phyloP scores from a whole-genome alignment of 1,140 invertebrate species.

The Scaptomyza montana region DNA sequence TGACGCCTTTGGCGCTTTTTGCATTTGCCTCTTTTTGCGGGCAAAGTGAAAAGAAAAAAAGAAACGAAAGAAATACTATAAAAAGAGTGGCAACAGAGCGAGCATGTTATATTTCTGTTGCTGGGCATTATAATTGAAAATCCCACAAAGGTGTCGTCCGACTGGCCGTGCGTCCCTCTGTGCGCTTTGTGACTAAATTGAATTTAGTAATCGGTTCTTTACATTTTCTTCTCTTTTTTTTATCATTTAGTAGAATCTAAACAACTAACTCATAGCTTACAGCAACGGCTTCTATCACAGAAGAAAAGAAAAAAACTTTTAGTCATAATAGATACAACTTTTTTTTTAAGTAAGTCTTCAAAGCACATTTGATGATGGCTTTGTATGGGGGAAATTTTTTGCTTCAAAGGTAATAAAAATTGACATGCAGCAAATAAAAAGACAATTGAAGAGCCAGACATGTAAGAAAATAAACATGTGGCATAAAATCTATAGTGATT shows the following conservation, averaged over 20 bases:
- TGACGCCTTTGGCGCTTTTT: constrained; percentile 63
- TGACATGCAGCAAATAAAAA: constrained; percentile 7
- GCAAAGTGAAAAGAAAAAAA: background rate
- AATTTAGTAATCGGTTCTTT: constrained; percentile 81
- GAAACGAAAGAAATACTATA: constrained; percentile 9
- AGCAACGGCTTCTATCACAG: background rate
- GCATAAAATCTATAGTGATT: constrained; percentile 27
- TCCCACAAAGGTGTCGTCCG: constrained; percentile 71
- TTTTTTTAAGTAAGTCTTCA: constrained; percentile 4
- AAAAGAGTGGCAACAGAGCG: constrained; percentile 3
- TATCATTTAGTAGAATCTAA: constrained; percentile 34
- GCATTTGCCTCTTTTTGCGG: constrained; percentile 66
- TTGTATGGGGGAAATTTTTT: constrained; percentile 2
- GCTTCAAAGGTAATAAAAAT: constrained; percentile 35
- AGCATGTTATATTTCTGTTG: constrained; percentile 69
- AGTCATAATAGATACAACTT: constrained; percentile 18
- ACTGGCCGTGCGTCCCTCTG: constrained; percentile 22
- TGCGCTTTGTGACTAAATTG: constrained; percentile 79
- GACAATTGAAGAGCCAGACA: constrained; percentile 11
- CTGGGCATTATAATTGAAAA: constrained; percentile 76
- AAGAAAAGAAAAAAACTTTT: constrained; percentile 3
- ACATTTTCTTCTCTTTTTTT: constrained; percentile 30
- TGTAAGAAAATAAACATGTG: constrained; percentile 1
- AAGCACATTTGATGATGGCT: constrained; percentile 1
- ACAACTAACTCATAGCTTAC: constrained; percentile 30